Conservation (phyloP, 1,140 invertebrate genomes). For the Delia radicum region DNA sequence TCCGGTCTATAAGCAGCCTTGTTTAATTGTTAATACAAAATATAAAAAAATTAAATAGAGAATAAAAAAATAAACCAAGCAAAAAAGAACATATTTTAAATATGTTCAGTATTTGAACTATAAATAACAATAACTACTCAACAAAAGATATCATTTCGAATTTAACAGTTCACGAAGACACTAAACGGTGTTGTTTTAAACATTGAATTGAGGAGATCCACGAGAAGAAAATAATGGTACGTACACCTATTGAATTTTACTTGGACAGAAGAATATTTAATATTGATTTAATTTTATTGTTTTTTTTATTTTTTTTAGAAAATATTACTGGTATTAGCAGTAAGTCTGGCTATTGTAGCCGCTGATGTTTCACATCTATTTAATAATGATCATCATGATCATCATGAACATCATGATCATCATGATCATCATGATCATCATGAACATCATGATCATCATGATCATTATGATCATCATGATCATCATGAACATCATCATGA, state of each 20-base stretch:
- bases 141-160: slow-evolving; percentile 49
- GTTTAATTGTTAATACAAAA: background rate
- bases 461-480: slow-evolving; percentile 22
- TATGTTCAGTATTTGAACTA: slow-evolving; percentile 26
- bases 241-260: background rate
- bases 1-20: background rate
- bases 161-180: slow-evolving; percentile 33
- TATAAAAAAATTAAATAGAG: background rate
- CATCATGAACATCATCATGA: slow-evolving; percentile 31
- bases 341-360: slow-evolving; percentile 39
- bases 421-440: slow-evolving; percentile 29
- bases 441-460: slow-evolving; percentile 34
- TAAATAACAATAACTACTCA: slow-evolving; percentile 51
- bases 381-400: slow-evolving; percentile 33
- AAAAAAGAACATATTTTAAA: slow-evolving; percentile 12
- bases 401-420: slow-evolving; percentile 10
- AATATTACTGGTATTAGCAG: slow-evolving; percentile 38
- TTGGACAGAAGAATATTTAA: background rate
- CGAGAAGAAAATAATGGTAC: background rate
- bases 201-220: background rate
- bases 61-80: background rate
- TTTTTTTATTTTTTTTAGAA: slow-evolving; percentile 35
- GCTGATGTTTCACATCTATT: slow-evolving; percentile 48
- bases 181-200: background rate
- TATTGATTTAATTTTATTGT: slow-evolving; percentile 5